Evolutionary conservation across 2,797 vertebrate genomes (phyloP).

Genomic region (Lagodon rhomboides): DNA sequence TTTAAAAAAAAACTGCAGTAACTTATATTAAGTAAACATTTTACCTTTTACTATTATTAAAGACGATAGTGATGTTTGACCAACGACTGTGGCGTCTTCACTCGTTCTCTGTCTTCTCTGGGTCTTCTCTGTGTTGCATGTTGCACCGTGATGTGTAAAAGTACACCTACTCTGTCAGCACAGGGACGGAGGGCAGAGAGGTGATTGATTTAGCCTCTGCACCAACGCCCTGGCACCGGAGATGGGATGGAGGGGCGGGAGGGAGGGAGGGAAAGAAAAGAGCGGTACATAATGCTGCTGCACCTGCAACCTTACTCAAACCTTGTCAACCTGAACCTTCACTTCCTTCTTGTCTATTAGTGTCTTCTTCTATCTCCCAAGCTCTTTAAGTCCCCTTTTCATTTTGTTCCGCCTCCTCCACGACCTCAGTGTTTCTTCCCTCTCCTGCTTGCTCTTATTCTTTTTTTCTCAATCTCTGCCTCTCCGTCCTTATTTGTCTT

Average conservation of each 20-base stretch:
- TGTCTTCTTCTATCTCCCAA: not conserved
- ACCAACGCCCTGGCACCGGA: conserved; percentile 53
- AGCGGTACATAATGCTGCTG: conserved; percentile 19
- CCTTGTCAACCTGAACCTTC: conserved; percentile 1
- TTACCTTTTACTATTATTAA: conserved; percentile 79
- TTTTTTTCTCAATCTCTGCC: not conserved
- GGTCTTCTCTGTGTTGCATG: conserved; percentile 47
- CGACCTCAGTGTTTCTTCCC: conserved; percentile 13
- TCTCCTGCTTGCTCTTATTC: conserved; percentile 3
- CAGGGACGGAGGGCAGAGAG: conserved; percentile 40
- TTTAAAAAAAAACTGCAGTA: conserved; percentile 76
- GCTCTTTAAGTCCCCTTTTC: conserved; percentile 11
- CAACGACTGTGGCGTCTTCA: conserved; percentile 41
- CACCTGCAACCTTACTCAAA: conserved; percentile 38
- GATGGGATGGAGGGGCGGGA: conserved; percentile 32
- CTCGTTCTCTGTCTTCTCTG: conserved; percentile 44
- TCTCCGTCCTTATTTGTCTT: conserved; percentile 41
- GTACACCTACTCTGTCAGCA: conserved; percentile 60
- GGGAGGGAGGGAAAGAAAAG: conserved; percentile 12
- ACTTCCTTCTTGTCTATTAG: conserved; percentile 7
- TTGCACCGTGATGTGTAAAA: conserved; percentile 47
- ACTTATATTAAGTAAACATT: conserved; percentile 85
- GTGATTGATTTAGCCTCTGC: conserved; percentile 72
- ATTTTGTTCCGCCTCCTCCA: not conserved
- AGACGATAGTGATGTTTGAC: conserved; percentile 72